Percentiles rank a stretch among this genome's conserved stretches.
phyloP scores from a whole-genome alignment of 2,888 invertebrate genomes.

The Zootermopsis nevadensis region DNA sequence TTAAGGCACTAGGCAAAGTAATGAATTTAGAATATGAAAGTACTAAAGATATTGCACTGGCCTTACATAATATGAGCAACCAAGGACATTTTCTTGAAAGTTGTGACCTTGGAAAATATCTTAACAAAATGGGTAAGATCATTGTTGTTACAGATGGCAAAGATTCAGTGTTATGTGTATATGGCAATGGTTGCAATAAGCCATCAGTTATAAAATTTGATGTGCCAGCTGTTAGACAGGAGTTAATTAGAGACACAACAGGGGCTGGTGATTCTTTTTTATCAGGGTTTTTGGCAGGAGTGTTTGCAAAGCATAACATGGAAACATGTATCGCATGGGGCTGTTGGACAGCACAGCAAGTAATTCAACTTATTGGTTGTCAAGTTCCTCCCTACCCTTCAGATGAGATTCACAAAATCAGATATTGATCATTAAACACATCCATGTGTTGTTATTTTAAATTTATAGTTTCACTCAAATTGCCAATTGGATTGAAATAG shows the following conservation, averaged over 20 bases:
- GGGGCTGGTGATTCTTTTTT: conserved; percentile 73
- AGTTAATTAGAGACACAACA: conserved; percentile 67
- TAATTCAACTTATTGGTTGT: conserved; percentile 66
- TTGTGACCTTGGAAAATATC: not conserved
- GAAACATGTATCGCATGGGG: conserved; percentile 64
- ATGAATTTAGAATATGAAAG: conserved; percentile 56
- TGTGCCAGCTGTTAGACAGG: conserved; percentile 62
- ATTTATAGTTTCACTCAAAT: too few species aligned
- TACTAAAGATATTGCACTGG: conserved; percentile 55
- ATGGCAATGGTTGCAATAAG: conserved; percentile 52
- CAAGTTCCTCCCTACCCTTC: conserved; percentile 60
- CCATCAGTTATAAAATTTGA: conserved; percentile 54
- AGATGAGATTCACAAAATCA: conserved; percentile 11
- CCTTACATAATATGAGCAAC: conserved; percentile 17
- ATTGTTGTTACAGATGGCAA: conserved; percentile 74
- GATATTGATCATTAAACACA: not conserved
- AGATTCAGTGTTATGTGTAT: conserved; percentile 66
- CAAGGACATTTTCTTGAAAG: not conserved
- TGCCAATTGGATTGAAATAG: too few species aligned
- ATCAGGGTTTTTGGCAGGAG: conserved; percentile 69
- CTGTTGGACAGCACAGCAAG: conserved; percentile 62
- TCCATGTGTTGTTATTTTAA: too few species aligned
- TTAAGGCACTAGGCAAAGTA: conserved; percentile 61
- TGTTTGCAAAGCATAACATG: conserved; percentile 61
- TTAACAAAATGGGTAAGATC: conserved; percentile 56